Conservation (phyloP, 2,113 vertebrate genomes). For the Eudyptes chrysolophus region DNA sequence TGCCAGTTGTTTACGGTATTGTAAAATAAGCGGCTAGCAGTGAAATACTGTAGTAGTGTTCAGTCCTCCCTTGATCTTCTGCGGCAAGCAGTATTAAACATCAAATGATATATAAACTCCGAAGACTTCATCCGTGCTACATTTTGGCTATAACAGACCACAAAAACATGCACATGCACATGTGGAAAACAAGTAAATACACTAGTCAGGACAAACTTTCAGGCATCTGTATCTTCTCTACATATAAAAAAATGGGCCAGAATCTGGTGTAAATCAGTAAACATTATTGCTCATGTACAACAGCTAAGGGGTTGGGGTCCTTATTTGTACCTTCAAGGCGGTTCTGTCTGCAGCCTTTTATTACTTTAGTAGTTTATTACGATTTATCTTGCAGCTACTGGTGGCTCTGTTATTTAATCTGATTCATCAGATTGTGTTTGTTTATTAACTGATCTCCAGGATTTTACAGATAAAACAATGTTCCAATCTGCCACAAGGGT, state of each 20-base stretch:
- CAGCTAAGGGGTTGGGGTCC: neutral
- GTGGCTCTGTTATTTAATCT: neutral
- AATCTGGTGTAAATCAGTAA: neutral
- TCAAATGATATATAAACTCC: neutral
- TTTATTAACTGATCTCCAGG: conserved; percentile 35
- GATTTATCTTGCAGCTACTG: neutral
- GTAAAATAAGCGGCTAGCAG: neutral
- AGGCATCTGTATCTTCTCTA: neutral
- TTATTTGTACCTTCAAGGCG: neutral
- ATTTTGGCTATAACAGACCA: neutral
- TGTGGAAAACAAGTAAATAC: neutral
- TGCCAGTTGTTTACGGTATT: neutral
- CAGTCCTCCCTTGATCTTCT: neutral
- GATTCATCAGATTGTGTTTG: conserved; percentile 29
- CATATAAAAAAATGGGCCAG: neutral
- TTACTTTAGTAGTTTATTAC: neutral
- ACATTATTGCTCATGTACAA: neutral
- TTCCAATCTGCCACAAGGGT: conserved; percentile 2
- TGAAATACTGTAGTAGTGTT: neutral
- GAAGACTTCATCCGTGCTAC: neutral
- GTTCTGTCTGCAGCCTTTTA: neutral
- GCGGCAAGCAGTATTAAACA: neutral
- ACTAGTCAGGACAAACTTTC: neutral
- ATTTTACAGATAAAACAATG: conserved; percentile 34
- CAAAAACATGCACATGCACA: accelerated